Evolutionary conservation across 2,888 invertebrate genomes (phyloP), one percentile per base, ranked within the genome.

Genomic region (Vesta saturnalis): DNA sequence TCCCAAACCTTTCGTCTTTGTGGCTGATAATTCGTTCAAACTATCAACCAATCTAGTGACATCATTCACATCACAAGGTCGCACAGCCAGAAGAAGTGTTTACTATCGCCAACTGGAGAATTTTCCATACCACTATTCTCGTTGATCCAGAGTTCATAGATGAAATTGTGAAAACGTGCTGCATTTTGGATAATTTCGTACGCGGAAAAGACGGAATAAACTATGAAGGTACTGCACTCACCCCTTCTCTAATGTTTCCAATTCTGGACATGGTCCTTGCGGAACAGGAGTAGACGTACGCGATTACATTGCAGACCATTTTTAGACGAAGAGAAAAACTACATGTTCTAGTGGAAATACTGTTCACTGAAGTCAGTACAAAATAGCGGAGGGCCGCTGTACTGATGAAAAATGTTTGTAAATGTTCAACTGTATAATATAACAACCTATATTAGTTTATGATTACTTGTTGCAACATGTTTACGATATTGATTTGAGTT

Each of bases 21-120:
- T 22, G 4, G 62, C 21, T 2, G 67, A 67, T 58, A 63, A 67
- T n/a, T 63, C 67, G 15, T 67, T 67, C 35, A 21, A 23, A 18
- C 16, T 63, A 3, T 1, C n/a, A 1, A 1, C 16, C 1, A 8
- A 67, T 49, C 18, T 67, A 43, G n/a, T 63, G 18, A 30, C 47
- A 39, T 54, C 67, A 15, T 67, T 16, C 19, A 22, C 22, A 49
- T 18, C 35, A 12, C 49, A 23, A 54, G 18, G 15, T 2, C 49
- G 30, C 1, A 35, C n/a, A 6, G 43, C 3, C 1, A 57, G 46
- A 14, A 60, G 18, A 49, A 47, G 16, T 52, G 46, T 21, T 49
- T 60, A 30, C 22, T 60, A 65, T 30, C 54, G 60, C 12, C 35
- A 60, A 14, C 49, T 60, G 30, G 22, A 39, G 60, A 6, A 23